Percentiles rank a stretch among this genome's conserved stretches.
Conservation (phyloP, 2,797 vertebrate genomes). For the Pangasius sanitwongsei region DNA sequence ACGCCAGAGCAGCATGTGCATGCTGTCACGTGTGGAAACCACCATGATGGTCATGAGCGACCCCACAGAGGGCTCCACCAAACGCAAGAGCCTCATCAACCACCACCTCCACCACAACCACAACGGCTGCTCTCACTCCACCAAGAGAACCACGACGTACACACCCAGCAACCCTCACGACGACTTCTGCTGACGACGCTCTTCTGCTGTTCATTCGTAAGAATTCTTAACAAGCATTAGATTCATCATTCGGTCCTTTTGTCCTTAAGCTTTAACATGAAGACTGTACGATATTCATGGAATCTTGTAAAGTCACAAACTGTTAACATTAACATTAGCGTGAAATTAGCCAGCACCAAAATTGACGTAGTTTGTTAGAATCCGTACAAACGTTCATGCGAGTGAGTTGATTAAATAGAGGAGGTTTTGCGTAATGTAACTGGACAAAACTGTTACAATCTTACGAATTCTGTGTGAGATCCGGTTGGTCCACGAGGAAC, state of each 20-base stretch:
- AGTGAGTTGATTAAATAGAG: not conserved
- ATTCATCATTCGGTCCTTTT: not conserved
- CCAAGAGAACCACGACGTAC: conserved; percentile 47
- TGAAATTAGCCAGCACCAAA: not conserved
- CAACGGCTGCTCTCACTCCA: conserved; percentile 59
- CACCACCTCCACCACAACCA: conserved; percentile 70
- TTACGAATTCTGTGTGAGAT: not conserved
- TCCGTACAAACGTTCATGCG: not conserved
- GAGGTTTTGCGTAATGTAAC: not conserved
- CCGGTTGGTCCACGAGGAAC: not conserved
- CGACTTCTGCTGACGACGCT: conserved; percentile 68
- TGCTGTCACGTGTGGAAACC: conserved; percentile 90
- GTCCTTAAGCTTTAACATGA: not conserved
- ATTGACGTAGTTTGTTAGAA: not conserved
- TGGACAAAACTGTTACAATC: too few relatives aligned
- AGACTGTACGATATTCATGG: not conserved
- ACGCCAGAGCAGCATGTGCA: conserved; percentile 89
- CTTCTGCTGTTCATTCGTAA: too few relatives aligned
- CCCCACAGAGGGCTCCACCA: conserved; percentile 66
- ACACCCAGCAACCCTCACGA: conserved; percentile 62
- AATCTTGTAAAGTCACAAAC: not conserved
- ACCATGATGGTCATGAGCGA: conserved; percentile 77
- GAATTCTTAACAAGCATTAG: not conserved
- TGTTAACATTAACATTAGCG: not conserved
- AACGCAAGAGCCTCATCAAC: conserved; percentile 67